These are phyloP conservation scores for Pica pica DNA, from an alignment of 2,113 vertebrate species.

Conservation along the genomic window DNA sequence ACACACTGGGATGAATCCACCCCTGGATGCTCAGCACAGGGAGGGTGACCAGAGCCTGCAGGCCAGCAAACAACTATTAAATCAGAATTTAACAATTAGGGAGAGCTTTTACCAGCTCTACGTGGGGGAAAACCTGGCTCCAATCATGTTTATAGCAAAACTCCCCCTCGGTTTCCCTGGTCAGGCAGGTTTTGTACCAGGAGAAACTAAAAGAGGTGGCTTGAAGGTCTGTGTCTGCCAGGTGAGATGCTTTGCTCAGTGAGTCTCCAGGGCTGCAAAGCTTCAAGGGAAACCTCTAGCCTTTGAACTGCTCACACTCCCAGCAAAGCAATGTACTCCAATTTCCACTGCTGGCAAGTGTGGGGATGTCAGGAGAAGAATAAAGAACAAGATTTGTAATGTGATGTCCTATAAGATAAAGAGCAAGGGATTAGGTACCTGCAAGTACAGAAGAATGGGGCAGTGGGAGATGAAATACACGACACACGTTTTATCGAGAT, in stretches of 20 bases:
- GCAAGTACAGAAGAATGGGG: background rate
- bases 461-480: background rate
- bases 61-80: background rate
- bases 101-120: background rate
- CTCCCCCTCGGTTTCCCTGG: background rate
- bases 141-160: rapidly evolving
- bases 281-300: background rate
- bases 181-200: background rate
- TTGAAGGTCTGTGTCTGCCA: background rate
- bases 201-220: background rate
- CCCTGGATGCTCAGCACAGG: background rate
- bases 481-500: background rate
- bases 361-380: background rate
- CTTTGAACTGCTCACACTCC: background rate
- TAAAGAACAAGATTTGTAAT: background rate
- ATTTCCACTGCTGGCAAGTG: background rate
- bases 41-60: background rate
- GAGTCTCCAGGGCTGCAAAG: background rate
- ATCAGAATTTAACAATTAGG: background rate
- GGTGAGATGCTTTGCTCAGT: background rate
- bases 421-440: background rate
- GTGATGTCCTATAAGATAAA: background rate
- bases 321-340: background rate
- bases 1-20: rapidly evolving
- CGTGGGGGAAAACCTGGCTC: background rate